Evolutionary conservation across 2,888 invertebrate genomes (phyloP).

Genomic region (Pyrgus malvae): DNA sequence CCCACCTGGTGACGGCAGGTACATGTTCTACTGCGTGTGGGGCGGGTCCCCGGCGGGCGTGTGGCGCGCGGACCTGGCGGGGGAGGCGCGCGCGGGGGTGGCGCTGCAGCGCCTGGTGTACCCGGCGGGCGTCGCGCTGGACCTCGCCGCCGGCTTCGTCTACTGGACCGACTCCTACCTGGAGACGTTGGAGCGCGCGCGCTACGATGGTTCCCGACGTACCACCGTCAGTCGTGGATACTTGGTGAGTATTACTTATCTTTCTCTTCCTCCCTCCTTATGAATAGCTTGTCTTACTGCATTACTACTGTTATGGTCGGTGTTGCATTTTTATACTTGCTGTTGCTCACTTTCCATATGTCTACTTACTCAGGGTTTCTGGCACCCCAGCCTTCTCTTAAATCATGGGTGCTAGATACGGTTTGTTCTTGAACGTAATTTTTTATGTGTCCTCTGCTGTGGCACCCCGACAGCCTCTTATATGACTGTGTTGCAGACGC

Average conservation of each 20-base stretch:
- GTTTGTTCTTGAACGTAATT: too few relatives aligned
- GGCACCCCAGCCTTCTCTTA: too few relatives aligned
- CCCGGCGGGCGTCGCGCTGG: conserved; percentile 87
- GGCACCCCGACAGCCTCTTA: too few relatives aligned
- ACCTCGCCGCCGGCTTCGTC: conserved; percentile 85
- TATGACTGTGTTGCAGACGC: conserved; percentile 65
- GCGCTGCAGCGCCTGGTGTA: conserved; percentile 88
- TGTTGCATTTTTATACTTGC: too few relatives aligned
- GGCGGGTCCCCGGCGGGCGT: conserved; percentile 84
- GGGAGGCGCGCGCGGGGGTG: conserved; percentile 81
- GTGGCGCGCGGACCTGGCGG: conserved; percentile 85
- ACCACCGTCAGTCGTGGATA: conserved; percentile 81
- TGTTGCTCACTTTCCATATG: too few relatives aligned
- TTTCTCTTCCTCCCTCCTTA: too few relatives aligned
- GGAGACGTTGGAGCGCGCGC: conserved; percentile 88
- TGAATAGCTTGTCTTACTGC: too few relatives aligned
- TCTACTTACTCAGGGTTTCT: too few relatives aligned
- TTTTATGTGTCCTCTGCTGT: too few relatives aligned
- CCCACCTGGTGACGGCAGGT: too few relatives aligned
- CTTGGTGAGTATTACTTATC: conserved; percentile 65
- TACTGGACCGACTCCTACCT: conserved; percentile 92
- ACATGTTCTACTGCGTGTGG: conserved; percentile 90
- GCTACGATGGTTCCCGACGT: conserved; percentile 87
- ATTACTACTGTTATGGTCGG: too few relatives aligned
- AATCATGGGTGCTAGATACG: too few relatives aligned